Evolutionary conservation across 2,888 invertebrate species (phyloP).

Genomic region (Heliconius charithonia): DNA sequence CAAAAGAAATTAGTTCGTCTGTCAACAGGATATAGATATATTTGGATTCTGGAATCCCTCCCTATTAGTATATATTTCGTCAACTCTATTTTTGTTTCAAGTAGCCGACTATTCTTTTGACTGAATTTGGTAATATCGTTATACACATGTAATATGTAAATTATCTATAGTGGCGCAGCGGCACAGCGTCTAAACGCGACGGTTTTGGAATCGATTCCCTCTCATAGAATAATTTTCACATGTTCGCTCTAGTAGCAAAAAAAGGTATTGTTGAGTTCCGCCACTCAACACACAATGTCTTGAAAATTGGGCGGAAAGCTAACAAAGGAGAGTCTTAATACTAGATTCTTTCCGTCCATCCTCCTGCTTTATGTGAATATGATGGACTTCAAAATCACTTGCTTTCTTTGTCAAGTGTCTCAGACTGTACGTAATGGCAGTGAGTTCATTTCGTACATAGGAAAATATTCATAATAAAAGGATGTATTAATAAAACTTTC

Average conservation of each 20-base stretch:
- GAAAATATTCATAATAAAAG: too few relatives aligned
- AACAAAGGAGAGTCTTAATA: too few relatives aligned
- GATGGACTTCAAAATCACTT: too few relatives aligned
- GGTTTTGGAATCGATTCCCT: neutral
- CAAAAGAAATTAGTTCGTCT: constrained; percentile 76
- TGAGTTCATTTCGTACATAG: too few relatives aligned
- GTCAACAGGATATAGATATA: constrained; percentile 68
- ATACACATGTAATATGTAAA: neutral
- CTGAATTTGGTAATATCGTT: neutral
- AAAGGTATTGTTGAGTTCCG: neutral
- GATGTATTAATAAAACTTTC: too few relatives aligned
- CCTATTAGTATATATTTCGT: constrained; percentile 37
- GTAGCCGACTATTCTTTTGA: neutral
- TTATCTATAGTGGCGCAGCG: neutral
- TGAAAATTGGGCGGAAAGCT: neutral
- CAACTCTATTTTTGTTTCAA: constrained; percentile 33
- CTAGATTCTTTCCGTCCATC: too few relatives aligned
- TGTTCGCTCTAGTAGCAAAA: neutral
- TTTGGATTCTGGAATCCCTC: constrained; percentile 40
- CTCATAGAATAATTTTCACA: neutral
- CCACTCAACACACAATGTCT: neutral
- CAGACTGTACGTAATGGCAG: too few relatives aligned
- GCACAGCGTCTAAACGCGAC: neutral
- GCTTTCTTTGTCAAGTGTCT: too few relatives aligned
- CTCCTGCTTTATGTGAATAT: too few relatives aligned